Percentiles rank a stretch among this genome's conserved stretches.
phyloP scores from a whole-genome alignment of 1,140 invertebrate genomes.

The Aphelenchoides avenae region DNA sequence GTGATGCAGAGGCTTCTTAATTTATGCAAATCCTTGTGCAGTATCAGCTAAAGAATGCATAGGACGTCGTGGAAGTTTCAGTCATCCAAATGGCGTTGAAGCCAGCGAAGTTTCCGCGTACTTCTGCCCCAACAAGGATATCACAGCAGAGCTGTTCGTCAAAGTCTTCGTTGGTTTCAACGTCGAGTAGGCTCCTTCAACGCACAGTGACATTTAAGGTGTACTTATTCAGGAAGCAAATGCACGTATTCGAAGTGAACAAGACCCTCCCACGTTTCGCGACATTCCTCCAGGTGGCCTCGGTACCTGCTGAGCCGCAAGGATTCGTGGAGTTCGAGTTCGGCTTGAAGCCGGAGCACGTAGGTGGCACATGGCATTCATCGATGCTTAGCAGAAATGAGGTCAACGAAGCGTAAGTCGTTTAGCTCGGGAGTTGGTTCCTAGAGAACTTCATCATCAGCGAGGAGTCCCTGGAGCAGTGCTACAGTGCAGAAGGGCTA shows the following conservation, averaged over 20 bases:
- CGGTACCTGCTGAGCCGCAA: conserved; percentile 20
- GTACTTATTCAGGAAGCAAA: conserved; percentile 28
- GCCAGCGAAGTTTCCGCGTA: conserved; percentile 23
- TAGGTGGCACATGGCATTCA: too few relatives aligned
- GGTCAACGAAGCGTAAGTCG: too few relatives aligned
- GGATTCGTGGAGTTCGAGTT: conserved; percentile 27
- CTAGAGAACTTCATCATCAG: conserved; percentile 1
- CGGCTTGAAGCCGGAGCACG: too few relatives aligned
- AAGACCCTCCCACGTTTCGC: conserved; percentile 35
- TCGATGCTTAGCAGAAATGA: too few relatives aligned
- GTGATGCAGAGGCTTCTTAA: too few relatives aligned
- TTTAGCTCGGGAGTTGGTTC: not conserved
- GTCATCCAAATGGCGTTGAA: conserved; percentile 43
- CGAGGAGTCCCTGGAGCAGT: conserved; percentile 4
- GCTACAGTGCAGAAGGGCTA: too few relatives aligned
- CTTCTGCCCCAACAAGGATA: conserved; percentile 31
- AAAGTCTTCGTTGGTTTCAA: conserved; percentile 38
- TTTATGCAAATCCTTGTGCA: not conserved
- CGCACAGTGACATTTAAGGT: conserved; percentile 1
- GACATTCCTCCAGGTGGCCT: conserved; percentile 22
- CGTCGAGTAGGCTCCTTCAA: conserved; percentile 19
- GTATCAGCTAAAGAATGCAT: too few relatives aligned
- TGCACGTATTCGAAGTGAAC: conserved; percentile 44
- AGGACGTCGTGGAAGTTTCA: conserved; percentile 24
- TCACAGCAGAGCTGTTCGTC: conserved; percentile 35